Evolutionary conservation across 2,113 vertebrate genomes (phyloP).

Genomic region (Eclectus roratus): DNA sequence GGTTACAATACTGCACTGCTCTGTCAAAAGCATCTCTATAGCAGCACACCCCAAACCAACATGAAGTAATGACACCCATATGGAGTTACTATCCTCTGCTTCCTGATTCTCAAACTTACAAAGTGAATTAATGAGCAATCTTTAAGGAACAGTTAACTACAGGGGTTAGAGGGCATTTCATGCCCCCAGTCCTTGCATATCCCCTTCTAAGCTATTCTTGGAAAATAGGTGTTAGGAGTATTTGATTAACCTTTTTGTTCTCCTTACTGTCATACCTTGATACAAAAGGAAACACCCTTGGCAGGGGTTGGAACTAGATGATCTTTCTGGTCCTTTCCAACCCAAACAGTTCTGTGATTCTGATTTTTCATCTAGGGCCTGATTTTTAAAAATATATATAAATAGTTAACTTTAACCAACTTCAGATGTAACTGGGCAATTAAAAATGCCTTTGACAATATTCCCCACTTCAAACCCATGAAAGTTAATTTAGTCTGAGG

Average conservation of each 20-base stretch:
- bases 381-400: neutral
- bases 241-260: neutral
- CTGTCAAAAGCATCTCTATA: neutral
- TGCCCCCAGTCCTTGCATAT: neutral
- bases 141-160: neutral
- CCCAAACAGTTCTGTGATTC: neutral
- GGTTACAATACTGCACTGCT: neutral
- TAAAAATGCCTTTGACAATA: neutral
- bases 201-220: neutral
- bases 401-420: neutral
- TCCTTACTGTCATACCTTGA: neutral
- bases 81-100: neutral
- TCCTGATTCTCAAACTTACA: neutral
- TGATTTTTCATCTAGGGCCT: neutral
- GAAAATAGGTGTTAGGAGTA: neutral
- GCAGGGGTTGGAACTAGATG: neutral
- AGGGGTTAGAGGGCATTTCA: neutral
- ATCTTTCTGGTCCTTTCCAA: neutral
- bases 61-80: rapidly evolving
- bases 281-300: neutral
- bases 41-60: neutral
- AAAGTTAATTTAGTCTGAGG: neutral
- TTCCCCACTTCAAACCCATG: neutral
- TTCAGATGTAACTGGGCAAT: neutral
- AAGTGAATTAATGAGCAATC: neutral